Evolutionary conservation across 2,888 invertebrate genomes (phyloP).

Genomic region (Thereva unica): DNA sequence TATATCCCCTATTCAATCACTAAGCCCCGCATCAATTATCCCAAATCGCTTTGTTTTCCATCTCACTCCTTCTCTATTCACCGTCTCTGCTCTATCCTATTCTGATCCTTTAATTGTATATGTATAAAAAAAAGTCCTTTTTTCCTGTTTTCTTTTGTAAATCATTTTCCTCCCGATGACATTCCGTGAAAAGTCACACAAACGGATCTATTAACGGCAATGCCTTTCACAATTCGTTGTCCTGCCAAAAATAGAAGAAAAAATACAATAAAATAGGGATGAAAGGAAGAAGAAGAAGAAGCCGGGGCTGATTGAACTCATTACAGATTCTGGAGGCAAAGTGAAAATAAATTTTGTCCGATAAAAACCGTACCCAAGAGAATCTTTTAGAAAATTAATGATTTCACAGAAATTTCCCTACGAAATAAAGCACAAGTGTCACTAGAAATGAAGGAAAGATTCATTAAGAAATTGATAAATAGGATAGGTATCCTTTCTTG

Average conservation of each 20-base stretch:
- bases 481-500: too few relatives aligned
- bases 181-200: conserved; percentile 20
- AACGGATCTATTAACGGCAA: conserved; percentile 12
- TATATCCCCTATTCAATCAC: too few relatives aligned
- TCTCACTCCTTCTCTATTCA: too few relatives aligned
- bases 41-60: too few relatives aligned
- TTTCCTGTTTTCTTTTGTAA: conserved; percentile 6
- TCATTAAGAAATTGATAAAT: too few relatives aligned
- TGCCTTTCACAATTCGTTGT: background rate
- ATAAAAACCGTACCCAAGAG: conserved; percentile 6
- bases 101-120: too few relatives aligned
- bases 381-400: conserved; percentile 21
- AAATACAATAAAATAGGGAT: conserved; percentile 13
- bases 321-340: conserved; percentile 21
- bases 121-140: too few relatives aligned
- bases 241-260: background rate
- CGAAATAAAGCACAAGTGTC: too few relatives aligned
- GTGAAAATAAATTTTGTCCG: conserved; percentile 19
- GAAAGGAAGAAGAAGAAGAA: conserved; percentile 14
- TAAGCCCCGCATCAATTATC: too few relatives aligned
- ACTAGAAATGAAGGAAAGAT: too few relatives aligned
- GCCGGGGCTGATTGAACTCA: conserved; percentile 12
- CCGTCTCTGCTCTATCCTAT: too few relatives aligned
- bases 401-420: background rate
- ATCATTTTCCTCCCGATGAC: conserved; percentile 18